phyloP scores from a whole-genome alignment of 1,140 invertebrate species.

The Lepidurus apus region DNA sequence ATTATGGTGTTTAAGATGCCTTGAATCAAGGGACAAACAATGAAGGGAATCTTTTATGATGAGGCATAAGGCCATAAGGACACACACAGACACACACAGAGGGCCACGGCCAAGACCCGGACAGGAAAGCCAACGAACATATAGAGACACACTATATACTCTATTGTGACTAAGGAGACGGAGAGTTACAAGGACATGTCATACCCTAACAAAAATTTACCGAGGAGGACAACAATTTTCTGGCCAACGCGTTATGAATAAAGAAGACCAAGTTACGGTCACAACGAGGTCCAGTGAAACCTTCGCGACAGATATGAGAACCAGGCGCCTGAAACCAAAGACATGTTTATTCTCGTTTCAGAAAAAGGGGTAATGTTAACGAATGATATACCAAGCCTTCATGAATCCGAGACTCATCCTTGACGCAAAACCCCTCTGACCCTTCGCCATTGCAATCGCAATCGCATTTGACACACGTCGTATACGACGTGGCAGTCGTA shows the following conservation, averaged over 20 bases:
- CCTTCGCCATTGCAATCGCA: constrained; percentile 68
- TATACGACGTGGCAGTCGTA: no score
- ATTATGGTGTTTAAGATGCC: not conserved
- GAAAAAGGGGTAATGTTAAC: not conserved
- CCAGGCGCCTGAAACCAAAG: constrained; percentile 52
- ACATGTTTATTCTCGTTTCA: constrained; percentile 22
- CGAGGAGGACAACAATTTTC: constrained; percentile 3
- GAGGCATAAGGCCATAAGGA: no score
- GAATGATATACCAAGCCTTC: constrained; percentile 29
- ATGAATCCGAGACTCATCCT: constrained; percentile 43
- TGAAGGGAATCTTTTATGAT: no score
- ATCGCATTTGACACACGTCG: constrained; percentile 76
- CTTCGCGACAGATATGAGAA: constrained; percentile 72
- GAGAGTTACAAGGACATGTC: not conserved
- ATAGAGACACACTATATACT: not conserved
- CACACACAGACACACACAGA: not conserved
- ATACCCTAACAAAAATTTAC: not conserved
- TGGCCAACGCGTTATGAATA: not conserved
- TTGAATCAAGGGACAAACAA: no score
- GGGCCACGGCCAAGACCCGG: constrained; percentile 7
- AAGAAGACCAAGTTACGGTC: constrained; percentile 47
- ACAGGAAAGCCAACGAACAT: not conserved
- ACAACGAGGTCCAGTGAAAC: constrained; percentile 75
- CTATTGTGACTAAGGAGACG: not conserved
- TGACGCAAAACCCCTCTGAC: constrained; percentile 62